Evolutionary conservation across 1,140 invertebrate genomes (phyloP), one percentile per base, ranked within the genome.

Genomic region (Drosophila albomicans): DNA sequence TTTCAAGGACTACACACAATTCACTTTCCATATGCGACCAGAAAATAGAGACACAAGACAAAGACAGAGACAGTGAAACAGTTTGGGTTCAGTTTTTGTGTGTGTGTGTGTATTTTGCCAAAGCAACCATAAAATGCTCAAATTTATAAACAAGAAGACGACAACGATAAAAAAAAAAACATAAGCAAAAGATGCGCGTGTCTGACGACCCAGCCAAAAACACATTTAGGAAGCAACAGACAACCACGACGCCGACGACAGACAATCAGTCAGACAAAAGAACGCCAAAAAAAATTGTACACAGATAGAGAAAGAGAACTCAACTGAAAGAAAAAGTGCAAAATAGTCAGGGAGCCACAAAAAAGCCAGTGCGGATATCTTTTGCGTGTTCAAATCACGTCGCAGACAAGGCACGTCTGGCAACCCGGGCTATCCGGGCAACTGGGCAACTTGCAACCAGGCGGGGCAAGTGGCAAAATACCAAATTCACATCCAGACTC

Each of bases 341-440:
- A 63, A 25, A 38, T 16, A 63, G 52, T 68, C 30, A 57, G 8
- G n/a, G n/a, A 28, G 45, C 52, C 30, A 54, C 25, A 64, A 66
- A 62, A 58, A 35, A 38, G 35, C 35, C 52, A 56, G 65, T 71
- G 66, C 67, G 67, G 82, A 86, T 86, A 73, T 86, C 13, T 81
- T 67, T 86, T 87, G 61, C 79, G 71, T 64, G 78, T 86, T 81
- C 82, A 62, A 86, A 86, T 82, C 78, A 86, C 82, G 82, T 86
- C 52, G 79, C 82, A 84, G 81, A 84, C 81, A 67, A 51, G 74
- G 63, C 74, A 85, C 81, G 81, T 81, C 66, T 81, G 58, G 28
- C 57, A 30, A 28, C 3, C 25, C 5, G 30, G 30, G 28, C 15
- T 43, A 25, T 25, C 20, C 5, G 66, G 38, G 57, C 48, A n/a